phyloP scores from a whole-genome alignment of 2,888 invertebrate genomes.

The Leptura quadrifasciata region DNA sequence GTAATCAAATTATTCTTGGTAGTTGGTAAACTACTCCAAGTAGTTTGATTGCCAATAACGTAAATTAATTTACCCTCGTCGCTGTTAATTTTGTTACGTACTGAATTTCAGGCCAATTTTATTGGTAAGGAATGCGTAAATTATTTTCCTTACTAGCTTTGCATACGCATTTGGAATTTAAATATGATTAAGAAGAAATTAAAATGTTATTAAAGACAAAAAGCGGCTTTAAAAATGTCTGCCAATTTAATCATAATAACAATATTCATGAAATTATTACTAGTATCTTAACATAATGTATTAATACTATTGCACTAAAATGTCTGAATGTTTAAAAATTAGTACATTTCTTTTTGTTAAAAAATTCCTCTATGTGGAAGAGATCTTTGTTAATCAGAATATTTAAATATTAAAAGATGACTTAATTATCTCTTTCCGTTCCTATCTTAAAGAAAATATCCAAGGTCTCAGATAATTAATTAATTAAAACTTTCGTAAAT shows the following conservation, averaged over 20 bases:
- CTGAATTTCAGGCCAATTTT: neutral
- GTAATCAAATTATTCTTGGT: neutral
- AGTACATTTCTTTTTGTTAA: too few species aligned
- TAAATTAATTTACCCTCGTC: slow-evolving; percentile 3
- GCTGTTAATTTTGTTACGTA: slow-evolving; percentile 3
- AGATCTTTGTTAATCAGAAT: too few species aligned
- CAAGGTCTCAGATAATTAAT: neutral
- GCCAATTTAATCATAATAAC: too few species aligned
- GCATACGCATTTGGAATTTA: neutral
- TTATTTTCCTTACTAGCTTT: neutral
- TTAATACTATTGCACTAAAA: too few species aligned
- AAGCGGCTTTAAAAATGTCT: too few species aligned
- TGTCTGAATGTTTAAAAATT: too few species aligned
- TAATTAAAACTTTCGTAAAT: neutral
- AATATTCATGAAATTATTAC: too few species aligned
- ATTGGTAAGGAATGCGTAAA: neutral
- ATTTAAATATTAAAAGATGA: too few species aligned
- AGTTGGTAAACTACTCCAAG: slow-evolving; percentile 1
- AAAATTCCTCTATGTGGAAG: too few species aligned
- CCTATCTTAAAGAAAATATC: neutral
- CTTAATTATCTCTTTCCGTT: neutral
- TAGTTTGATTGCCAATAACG: neutral
- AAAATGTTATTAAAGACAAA: too few species aligned
- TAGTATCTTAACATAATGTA: too few species aligned
- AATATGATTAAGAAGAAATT: too few species aligned